Base-by-base conservation (phyloP, 2,113 vertebrate genomes). In the Microcebus tavaratra region DNA sequence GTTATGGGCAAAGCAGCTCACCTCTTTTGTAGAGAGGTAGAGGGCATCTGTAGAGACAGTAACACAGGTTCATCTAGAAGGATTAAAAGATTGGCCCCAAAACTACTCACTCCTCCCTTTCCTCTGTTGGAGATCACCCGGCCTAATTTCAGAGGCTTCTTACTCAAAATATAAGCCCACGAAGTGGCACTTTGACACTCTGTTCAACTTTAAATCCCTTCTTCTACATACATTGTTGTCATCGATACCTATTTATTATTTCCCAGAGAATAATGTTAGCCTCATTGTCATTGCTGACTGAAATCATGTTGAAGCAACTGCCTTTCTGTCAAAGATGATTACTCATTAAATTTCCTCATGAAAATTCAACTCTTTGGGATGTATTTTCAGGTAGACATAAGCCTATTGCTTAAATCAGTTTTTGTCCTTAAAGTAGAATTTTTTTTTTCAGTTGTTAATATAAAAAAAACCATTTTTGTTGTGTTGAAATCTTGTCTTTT, bases 351-450 rank as follows among this genome's bases (percentile, higher is more conserved):
- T 67, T 48, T 75, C 63, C 20, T 94, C 53, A 61, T 78, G 65
- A 88, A 84, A 92, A 80, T 80, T 87, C 29, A 25, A 83, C 63
- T 95, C 27, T 61, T 80, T 61, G 34, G 42, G 87, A 53, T 31
- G 25, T 70, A 90, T 63, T 97, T 96, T 93, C 78, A 83, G 70
- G n/a, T 7, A 78, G n/a, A 87, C 67, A 68, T 42, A 88, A 93
- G 13, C 3, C 11, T 73, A 42, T 57, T 92, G 13, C 48, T 92
- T 91, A 87, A 88, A 39, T 63, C 29, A 23, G 11, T 18, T 88
- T 90, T 57, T 23, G 10, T 13, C 4, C 53, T 42, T 81, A 73
- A 36, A 94, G 12, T 61, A 65, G 7, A 85, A 76, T 25, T 82
- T 67, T 87, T 87, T 87, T 93, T 93, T 89, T 88, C 20, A 78